Percentiles rank a stretch among this genome's conserved stretches.
Evolutionary conservation across 2,113 vertebrate genomes (phyloP).

Genomic region (Muntiacus reevesi): DNA sequence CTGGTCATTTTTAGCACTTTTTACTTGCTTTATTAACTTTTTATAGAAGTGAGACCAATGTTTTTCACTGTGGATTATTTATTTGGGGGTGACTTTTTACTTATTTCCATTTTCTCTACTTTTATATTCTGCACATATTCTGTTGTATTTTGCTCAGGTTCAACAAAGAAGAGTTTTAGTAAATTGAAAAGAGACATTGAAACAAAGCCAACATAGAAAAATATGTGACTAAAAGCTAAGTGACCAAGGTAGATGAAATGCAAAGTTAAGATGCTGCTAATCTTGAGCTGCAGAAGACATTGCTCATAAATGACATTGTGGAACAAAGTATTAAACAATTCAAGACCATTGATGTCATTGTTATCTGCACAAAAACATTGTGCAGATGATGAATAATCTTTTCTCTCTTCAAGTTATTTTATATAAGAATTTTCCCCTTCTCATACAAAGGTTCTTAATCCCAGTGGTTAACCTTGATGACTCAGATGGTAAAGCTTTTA

Average conservation of each 20-base stretch:
- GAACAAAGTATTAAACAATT: constrained; percentile 69
- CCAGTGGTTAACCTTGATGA: neutral
- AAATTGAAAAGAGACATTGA: constrained; percentile 50
- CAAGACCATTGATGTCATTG: constrained; percentile 63
- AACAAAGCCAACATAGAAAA: constrained; percentile 31
- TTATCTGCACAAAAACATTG: constrained; percentile 59
- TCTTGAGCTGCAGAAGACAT: constrained; percentile 56
- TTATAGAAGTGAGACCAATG: neutral
- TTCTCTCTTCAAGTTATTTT: constrained; percentile 49
- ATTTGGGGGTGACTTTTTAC: neutral
- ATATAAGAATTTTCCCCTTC: constrained; percentile 2
- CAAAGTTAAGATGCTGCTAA: constrained; percentile 51
- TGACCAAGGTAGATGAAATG: constrained; percentile 51
- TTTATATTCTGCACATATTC: constrained; percentile 37
- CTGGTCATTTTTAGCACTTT: constrained; percentile 25
- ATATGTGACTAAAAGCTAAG: constrained; percentile 9
- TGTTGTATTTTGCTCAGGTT: constrained; percentile 24
- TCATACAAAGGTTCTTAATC: constrained; percentile 43
- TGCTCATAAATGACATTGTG: constrained; percentile 59
- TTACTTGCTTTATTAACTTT: constrained; percentile 17
- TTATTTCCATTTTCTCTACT: constrained; percentile 37
- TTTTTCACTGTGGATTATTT: constrained; percentile 25
- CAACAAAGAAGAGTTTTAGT: constrained; percentile 38
- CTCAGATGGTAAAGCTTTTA: constrained; percentile 5
- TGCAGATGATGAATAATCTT: constrained; percentile 56